Evolutionary conservation across 2,888 invertebrate species (phyloP).

Genomic region (Peribatodes rhomboidaria): DNA sequence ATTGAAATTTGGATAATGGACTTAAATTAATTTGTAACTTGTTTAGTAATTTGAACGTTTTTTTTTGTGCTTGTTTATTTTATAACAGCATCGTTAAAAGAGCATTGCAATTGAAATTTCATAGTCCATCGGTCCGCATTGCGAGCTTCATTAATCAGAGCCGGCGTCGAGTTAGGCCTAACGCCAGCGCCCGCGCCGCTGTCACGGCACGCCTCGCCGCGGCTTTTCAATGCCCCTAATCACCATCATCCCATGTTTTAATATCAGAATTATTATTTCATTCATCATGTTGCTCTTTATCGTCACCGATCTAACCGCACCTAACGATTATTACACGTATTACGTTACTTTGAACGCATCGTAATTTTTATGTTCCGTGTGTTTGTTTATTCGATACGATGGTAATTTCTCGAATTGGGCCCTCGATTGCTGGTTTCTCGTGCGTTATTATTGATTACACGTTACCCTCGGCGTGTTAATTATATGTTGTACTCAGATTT

Average conservation of each 20-base stretch:
- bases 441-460: constrained; percentile 80
- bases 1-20: constrained; percentile 68
- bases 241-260: constrained; percentile 74
- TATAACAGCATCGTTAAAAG: constrained; percentile 41
- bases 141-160: constrained; percentile 75
- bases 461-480: constrained; percentile 75
- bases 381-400: constrained; percentile 78
- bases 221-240: constrained; percentile 66
- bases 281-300: constrained; percentile 81
- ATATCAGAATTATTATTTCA: constrained; percentile 81
- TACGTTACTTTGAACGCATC: constrained; percentile 77
- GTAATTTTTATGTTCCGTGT: constrained; percentile 71
- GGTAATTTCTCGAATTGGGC: constrained; percentile 71
- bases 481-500: constrained; percentile 75
- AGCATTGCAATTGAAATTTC: constrained; percentile 58
- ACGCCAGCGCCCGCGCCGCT: constrained; percentile 67
- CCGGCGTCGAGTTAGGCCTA: constrained; percentile 80
- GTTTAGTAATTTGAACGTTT: constrained; percentile 56
- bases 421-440: constrained; percentile 68
- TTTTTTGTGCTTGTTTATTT: constrained; percentile 41
- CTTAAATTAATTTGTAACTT: constrained; percentile 71
- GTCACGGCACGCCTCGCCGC: constrained; percentile 67
- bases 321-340: constrained; percentile 81
- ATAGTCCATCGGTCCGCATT: constrained; percentile 69
- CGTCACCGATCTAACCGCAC: constrained; percentile 78